Conservation (phyloP, 1,140 invertebrate species). For the Drosophila mayri region DNA sequence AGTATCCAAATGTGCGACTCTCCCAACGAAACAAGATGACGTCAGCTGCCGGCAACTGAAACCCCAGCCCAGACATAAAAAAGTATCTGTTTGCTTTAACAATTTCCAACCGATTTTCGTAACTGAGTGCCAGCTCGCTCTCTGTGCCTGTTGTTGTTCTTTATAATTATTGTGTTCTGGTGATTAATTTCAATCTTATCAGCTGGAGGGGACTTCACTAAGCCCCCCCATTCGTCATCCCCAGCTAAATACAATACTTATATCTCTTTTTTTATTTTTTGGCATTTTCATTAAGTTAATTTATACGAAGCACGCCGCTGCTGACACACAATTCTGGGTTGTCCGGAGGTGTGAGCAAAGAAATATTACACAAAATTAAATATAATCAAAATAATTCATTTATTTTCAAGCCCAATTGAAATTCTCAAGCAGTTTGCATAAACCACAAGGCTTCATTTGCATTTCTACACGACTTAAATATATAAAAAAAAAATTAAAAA, state of each 20-base stretch:
- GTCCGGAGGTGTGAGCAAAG: conserved; percentile 49
- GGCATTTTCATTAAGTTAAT: conserved; percentile 25
- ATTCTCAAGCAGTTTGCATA: conserved; percentile 29
- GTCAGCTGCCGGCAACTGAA: conserved; percentile 43
- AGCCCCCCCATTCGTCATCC: conserved; percentile 42
- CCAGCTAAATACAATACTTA: conserved; percentile 17
- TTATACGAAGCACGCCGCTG: conserved; percentile 9
- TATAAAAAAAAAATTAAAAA: conserved; percentile 7
- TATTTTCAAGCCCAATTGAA: conserved; percentile 19
- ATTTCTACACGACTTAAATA: conserved; percentile 23
- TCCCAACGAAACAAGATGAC: conserved; percentile 23
- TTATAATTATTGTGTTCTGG: conserved; percentile 38
- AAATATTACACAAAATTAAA: conserved; percentile 30
- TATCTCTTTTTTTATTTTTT: conserved; percentile 24
- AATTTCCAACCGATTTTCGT: conserved; percentile 48
- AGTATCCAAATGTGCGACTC: conserved; percentile 27
- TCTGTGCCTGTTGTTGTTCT: conserved; percentile 14
- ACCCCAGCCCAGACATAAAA: conserved; percentile 30
- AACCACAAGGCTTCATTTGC: conserved; percentile 34
- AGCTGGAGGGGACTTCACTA: conserved; percentile 23
- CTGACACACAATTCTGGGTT: conserved; percentile 41
- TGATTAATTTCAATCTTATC: conserved; percentile 71
- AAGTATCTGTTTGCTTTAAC: conserved; percentile 34
- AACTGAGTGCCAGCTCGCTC: conserved; percentile 24
- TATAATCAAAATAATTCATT: conserved; percentile 20